These are phyloP conservation scores for Aeoliscus strigatus DNA, from an alignment of 2,797 vertebrate genomes.

Conservation along the genomic window DNA sequence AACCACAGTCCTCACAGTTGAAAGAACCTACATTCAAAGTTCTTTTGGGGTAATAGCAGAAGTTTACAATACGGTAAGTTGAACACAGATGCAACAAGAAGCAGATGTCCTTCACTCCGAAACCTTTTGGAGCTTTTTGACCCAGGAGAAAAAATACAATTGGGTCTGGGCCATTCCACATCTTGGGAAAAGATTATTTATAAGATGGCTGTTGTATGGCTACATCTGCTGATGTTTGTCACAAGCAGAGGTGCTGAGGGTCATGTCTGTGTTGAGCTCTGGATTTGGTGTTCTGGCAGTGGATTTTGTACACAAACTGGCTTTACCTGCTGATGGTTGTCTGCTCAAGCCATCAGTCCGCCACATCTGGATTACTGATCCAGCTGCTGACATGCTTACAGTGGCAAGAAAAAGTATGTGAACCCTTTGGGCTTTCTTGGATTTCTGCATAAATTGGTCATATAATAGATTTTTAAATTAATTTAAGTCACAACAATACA, in stretches of 20 bases:
- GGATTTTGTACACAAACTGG: slow-evolving; percentile 21
- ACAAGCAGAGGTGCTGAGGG: slow-evolving; percentile 13
- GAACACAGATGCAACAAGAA: slow-evolving; percentile 29
- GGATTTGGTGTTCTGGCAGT: slow-evolving; percentile 31
- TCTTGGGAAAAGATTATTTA: slow-evolving; percentile 41
- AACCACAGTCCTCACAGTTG: slow-evolving; percentile 34
- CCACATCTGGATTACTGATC: slow-evolving; percentile 44
- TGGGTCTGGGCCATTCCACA: slow-evolving; percentile 32
- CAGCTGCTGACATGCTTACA: slow-evolving; percentile 27
- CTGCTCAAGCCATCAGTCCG: slow-evolving; percentile 22
- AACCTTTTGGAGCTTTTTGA: slow-evolving; percentile 27
- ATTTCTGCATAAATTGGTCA: too few species aligned
- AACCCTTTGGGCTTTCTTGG: too few species aligned
- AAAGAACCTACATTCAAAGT: slow-evolving; percentile 39
- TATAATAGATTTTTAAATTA: too few species aligned
- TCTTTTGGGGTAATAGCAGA: slow-evolving; percentile 45
- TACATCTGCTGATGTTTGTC: slow-evolving; percentile 17
- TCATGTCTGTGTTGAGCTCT: slow-evolving; percentile 8
- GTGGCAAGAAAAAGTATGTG: too few species aligned
- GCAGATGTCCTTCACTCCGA: slow-evolving; percentile 17
- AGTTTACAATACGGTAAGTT: slow-evolving; percentile 32
- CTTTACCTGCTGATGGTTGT: slow-evolving; percentile 19
- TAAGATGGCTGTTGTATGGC: slow-evolving; percentile 23
- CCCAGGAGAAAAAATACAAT: slow-evolving; percentile 19
- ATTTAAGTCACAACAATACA: too few species aligned